Evolutionary conservation across 2,113 vertebrate species (phyloP), one percentile per base, ranked within the genome.

Genomic region (Phoenicopterus ruber): DNA sequence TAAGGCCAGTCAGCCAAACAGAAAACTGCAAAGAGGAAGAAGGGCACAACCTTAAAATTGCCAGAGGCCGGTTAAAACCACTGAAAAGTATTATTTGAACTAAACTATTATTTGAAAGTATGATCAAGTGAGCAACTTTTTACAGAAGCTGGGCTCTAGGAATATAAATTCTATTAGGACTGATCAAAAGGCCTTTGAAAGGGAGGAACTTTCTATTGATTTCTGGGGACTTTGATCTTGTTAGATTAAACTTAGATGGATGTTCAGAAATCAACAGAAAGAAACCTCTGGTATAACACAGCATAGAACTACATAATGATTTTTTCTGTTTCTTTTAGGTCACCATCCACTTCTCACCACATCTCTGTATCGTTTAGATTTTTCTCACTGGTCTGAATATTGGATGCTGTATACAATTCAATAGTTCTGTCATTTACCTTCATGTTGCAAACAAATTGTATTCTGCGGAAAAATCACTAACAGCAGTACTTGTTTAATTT

Each of bases 111-210:
- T 78, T 66, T 90, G 59, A 42, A 85, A 55, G 34, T 52, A 10
- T 61, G 57, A 84, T 44, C 1, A 3, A 70, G 12, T 78, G 63
- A 92, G 38, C 8, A 71, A 42, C 36, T 86, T 86, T 58, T 81
- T 62, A 50, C 50, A 96, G 59, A 71, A 69, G 42, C 42, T 47
- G 44, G 20, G 25, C 62, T 94, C 16, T 19, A 61, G 26, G 80
- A 92, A 69, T 89, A 49, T 91, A 65, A 65, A 89, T 91, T 85
- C 84, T 89, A 36, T 78, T 79, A 69, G 47, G 40, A 46, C 16
- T 79, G 77, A 79, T 94, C 57, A 93, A 95, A 96, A 92, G 46
- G 25, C 31, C n/a, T 76, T 71, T 92, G 61, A 89, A 84, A 80
- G 16, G 28, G n/a, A 61, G 5, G 11, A 84, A 57, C 73, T 65